These are phyloP conservation scores for Pseudochaenichthys georgianus DNA, from an alignment of 2,797 vertebrate genomes.

Conservation along the genomic window DNA sequence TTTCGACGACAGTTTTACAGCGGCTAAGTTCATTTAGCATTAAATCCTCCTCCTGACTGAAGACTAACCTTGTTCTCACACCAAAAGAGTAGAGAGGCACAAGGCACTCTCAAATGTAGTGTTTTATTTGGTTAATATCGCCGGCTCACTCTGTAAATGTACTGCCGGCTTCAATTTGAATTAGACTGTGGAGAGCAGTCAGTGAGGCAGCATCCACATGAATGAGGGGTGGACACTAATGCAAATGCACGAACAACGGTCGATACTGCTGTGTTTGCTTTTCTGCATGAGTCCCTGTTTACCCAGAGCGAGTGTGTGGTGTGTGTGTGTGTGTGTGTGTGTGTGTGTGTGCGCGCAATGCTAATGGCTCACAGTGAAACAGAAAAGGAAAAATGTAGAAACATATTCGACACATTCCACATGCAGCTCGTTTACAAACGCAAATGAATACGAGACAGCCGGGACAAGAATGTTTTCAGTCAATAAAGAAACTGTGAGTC, in stretches of 20 bases:
- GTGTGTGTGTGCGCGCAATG: conserved; percentile 25
- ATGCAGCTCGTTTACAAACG: conserved; percentile 33
- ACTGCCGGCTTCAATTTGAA: conserved; percentile 68
- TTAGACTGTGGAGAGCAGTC: conserved; percentile 65
- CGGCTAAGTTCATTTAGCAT: conserved; percentile 63
- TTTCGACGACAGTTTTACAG: conserved; percentile 79
- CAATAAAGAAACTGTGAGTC: conserved; percentile 31
- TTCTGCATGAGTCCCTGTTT: conserved; percentile 68
- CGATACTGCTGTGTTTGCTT: conserved; percentile 79
- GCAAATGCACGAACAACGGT: conserved; percentile 66
- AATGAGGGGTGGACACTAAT: conserved; percentile 72
- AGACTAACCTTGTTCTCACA: conserved; percentile 52
- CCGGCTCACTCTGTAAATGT: conserved; percentile 64
- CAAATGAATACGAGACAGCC: conserved; percentile 27
- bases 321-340: conserved; percentile 28
- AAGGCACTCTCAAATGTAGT: conserved; percentile 66
- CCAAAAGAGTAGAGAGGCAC: conserved; percentile 32
- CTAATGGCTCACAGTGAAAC: conserved; percentile 56
- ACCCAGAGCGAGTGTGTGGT: conserved; percentile 10
- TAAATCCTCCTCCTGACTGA: conserved; percentile 72
- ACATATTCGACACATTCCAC: conserved; percentile 38
- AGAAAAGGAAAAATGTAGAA: conserved; percentile 52
- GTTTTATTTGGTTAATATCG: conserved; percentile 84
- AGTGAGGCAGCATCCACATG: conserved; percentile 58
- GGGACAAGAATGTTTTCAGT: conserved; percentile 20